These are phyloP conservation scores for Maccullochella peelii DNA, from an alignment of 2,113 vertebrate genomes.

Conservation along the genomic window DNA sequence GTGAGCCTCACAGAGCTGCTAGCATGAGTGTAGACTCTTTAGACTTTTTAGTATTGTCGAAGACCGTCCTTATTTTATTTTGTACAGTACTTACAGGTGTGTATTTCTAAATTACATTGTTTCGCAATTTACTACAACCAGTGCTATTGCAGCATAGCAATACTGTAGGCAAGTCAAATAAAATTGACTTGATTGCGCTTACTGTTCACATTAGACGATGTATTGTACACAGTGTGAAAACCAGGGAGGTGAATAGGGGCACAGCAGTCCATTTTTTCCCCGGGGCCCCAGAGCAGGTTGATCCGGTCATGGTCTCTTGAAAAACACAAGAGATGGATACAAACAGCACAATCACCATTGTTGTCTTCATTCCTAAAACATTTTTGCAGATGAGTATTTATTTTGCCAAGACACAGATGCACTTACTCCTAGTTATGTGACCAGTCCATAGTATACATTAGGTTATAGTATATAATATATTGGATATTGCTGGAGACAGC, in stretches of 20 bases:
- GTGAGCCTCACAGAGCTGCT: neutral
- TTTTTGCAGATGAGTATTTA: neutral
- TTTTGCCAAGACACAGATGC: neutral
- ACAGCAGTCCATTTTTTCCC: neutral
- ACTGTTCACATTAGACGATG: neutral
- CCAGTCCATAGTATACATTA: neutral
- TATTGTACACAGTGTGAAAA: neutral
- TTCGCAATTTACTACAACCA: neutral
- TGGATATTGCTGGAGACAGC: neutral
- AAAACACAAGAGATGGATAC: neutral
- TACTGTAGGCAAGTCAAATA: neutral
- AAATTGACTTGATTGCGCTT: neutral
- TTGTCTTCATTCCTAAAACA: neutral
- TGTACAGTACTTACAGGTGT: neutral
- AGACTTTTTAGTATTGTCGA: too few species aligned
- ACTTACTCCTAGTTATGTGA: neutral
- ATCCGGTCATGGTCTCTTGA: too few species aligned
- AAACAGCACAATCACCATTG: too few species aligned
- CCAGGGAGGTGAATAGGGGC: too few species aligned
- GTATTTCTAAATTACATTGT: neutral
- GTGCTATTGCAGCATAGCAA: neutral
- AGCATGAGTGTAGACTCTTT: neutral
- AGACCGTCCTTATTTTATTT: neutral
- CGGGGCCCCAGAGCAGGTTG: neutral
- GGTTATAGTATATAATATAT: neutral